Evolutionary conservation across 2,888 invertebrate species (phyloP).

Genomic region (Nymphalis urticae): DNA sequence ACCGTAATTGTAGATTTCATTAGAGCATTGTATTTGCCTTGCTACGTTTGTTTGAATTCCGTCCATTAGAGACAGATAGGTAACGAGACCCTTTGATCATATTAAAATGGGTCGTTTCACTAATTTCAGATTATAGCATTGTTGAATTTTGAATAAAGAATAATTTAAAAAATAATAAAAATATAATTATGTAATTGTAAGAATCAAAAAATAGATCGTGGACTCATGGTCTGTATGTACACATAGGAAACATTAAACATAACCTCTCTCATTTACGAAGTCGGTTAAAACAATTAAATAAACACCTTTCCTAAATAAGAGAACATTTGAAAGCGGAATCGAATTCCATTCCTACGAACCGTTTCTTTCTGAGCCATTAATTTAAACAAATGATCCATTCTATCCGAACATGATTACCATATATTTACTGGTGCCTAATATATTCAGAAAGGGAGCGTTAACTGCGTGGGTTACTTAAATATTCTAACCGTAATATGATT

Average conservation of each 20-base stretch:
- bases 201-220: neutral
- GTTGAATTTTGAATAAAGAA: neutral
- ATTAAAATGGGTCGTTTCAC: conserved; percentile 1
- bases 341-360: conserved; percentile 25
- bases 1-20: conserved; percentile 42
- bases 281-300: neutral
- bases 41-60: conserved; percentile 25
- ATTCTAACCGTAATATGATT: conserved; percentile 2
- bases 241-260: too few species aligned
- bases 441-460: conserved; percentile 13
- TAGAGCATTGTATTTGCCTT: conserved; percentile 29
- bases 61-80: conserved; percentile 13
- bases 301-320: conserved; percentile 4
- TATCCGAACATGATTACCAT: conserved; percentile 36
- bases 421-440: conserved; percentile 32
- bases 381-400: conserved; percentile 40
- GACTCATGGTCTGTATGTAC: too few species aligned
- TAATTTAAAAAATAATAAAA: too few species aligned
- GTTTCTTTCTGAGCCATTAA: conserved; percentile 40
- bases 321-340: conserved; percentile 12
- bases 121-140: neutral
- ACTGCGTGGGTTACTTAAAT: neutral
- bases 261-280: neutral
- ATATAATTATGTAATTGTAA: too few species aligned
- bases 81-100: neutral